Percentiles rank a stretch among this genome's conserved stretches.
These are phyloP conservation scores for Aromia moschata DNA, from an alignment of 2,888 invertebrate genomes.

Conservation along the genomic window DNA sequence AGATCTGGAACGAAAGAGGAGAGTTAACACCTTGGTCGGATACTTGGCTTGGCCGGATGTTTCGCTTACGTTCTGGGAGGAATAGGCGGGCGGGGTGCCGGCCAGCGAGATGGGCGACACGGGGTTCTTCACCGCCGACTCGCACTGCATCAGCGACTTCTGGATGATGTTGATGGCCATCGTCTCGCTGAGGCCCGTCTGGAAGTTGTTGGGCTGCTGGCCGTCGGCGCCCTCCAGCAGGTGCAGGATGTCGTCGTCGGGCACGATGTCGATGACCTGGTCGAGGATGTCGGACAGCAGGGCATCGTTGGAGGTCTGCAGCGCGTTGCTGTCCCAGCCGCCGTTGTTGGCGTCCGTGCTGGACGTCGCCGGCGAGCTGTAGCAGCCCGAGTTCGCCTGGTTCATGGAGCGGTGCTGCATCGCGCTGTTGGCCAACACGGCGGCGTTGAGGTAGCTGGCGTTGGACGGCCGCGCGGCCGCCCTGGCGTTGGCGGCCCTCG, in stretches of 20 bases:
- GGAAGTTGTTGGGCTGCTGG: constrained; percentile 45
- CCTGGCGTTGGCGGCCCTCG: constrained; percentile 35
- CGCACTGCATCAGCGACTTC: constrained; percentile 88
- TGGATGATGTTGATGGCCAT: constrained; percentile 90
- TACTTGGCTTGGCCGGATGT: no score
- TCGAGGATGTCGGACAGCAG: constrained; percentile 85
- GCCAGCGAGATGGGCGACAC: constrained; percentile 65
- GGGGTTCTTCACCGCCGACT: constrained; percentile 73
- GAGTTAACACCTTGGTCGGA: no score
- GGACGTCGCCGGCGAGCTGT: constrained; percentile 52
- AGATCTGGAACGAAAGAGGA: constrained; percentile 44
- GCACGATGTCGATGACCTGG: constrained; percentile 56
- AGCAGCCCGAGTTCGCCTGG: constrained; percentile 49
- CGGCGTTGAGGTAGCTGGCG: constrained; percentile 59
- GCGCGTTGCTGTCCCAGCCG: constrained; percentile 60
- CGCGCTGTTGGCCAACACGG: constrained; percentile 58
- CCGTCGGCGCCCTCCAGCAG: constrained; percentile 58
- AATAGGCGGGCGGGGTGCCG: constrained; percentile 72
- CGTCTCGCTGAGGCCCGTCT: constrained; percentile 71
- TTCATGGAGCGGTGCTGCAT: constrained; percentile 45
- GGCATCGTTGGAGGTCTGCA: constrained; percentile 66
- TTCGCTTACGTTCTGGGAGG: constrained; percentile 49
- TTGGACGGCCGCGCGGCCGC: constrained; percentile 55
- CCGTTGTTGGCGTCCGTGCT: constrained; percentile 52
- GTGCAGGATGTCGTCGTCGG: constrained; percentile 57